Evolutionary conservation across 2,797 vertebrate species (phyloP).

Genomic region (Tadarida brasiliensis): DNA sequence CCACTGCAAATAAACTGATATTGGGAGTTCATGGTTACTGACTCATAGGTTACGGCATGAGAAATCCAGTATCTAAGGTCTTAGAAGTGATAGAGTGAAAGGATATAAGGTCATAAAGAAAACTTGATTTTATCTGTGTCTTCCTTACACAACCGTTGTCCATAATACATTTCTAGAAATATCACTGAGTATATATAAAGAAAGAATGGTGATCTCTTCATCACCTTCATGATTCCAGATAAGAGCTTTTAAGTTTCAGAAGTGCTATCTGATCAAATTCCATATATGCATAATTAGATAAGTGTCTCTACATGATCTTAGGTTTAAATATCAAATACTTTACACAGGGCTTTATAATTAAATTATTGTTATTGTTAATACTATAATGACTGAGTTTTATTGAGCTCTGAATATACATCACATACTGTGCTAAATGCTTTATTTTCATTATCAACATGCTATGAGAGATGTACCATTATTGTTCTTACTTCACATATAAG

Average conservation of each 20-base stretch:
- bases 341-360: background rate
- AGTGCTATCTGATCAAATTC: background rate
- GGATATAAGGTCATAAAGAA: slow-evolving; percentile 17
- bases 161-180: slow-evolving; percentile 52
- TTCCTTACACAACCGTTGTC: slow-evolving; percentile 4
- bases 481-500: background rate
- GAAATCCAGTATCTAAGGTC: slow-evolving; percentile 44
- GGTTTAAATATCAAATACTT: slow-evolving; percentile 7
- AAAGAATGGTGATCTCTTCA: background rate
- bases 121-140: background rate
- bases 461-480: background rate
- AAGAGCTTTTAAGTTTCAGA: slow-evolving; percentile 11
- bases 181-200: background rate
- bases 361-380: slow-evolving; percentile 33
- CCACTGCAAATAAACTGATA: slow-evolving; percentile 62
- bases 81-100: slow-evolving; percentile 5
- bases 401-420: background rate
- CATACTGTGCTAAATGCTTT: background rate
- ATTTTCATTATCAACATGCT: background rate
- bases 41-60: slow-evolving; percentile 16
- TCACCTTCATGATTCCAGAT: background rate
- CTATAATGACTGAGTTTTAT: background rate
- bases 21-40: slow-evolving; percentile 56
- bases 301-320: slow-evolving; percentile 15
- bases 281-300: background rate